phyloP scores from a whole-genome alignment of 2,113 vertebrate genomes.

The Synodontis membranacea region DNA sequence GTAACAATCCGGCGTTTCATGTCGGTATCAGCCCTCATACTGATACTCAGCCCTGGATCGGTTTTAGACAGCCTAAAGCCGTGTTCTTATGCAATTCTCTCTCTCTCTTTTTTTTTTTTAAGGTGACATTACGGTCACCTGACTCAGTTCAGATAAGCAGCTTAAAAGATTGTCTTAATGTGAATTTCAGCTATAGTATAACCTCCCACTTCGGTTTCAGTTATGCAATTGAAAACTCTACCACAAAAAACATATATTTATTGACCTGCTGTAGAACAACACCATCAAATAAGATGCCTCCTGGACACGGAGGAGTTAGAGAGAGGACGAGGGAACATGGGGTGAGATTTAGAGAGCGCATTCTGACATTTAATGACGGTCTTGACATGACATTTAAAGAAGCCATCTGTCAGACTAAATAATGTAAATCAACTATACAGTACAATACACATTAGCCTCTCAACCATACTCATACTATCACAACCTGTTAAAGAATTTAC shows the following conservation, averaged over 20 bases:
- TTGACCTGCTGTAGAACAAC: not conserved
- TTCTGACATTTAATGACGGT: not conserved
- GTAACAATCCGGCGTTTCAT: not conserved
- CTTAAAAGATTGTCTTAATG: not conserved
- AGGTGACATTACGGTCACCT: not conserved
- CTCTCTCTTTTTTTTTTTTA: too few species aligned
- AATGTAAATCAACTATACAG: not conserved
- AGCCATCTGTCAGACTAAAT: slow-evolving; percentile 1
- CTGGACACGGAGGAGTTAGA: not conserved
- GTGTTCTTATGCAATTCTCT: not conserved
- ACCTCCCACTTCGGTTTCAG: not conserved
- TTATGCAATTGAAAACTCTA: not conserved
- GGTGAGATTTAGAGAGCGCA: not conserved
- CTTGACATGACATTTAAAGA: not conserved
- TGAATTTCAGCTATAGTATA: not conserved
- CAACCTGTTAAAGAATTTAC: not conserved
- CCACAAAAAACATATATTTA: not conserved
- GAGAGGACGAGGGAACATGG: not conserved
- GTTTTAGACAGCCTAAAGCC: not conserved
- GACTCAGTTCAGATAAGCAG: not conserved
- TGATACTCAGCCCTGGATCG: not conserved
- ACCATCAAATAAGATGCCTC: not conserved
- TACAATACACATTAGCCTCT: not conserved
- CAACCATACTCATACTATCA: not conserved
- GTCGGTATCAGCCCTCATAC: not conserved